Evolutionary conservation across 2,888 invertebrate genomes (phyloP).

Genomic region (Tanypteryx hageni): DNA sequence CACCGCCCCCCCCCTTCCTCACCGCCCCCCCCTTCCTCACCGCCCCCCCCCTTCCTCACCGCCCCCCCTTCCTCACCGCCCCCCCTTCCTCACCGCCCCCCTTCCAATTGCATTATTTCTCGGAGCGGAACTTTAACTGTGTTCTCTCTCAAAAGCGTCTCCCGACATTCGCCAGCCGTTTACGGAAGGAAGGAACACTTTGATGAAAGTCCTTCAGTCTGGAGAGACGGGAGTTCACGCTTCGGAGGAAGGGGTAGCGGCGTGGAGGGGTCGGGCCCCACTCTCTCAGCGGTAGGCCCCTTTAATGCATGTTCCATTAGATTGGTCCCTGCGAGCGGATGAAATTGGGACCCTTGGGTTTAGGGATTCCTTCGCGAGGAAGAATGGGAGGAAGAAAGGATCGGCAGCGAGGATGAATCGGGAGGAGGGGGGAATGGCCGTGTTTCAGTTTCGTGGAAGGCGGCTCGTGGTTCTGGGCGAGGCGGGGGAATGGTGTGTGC

Average conservation of each 20-base stretch:
- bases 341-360: slow-evolving; percentile 59
- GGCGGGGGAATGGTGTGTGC: not conserved
- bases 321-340: slow-evolving; percentile 61
- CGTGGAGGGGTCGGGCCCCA: not conserved
- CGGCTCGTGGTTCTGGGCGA: not conserved
- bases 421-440: not conserved
- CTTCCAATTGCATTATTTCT: slow-evolving; percentile 9
- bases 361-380: slow-evolving; percentile 36
- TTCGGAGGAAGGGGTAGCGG: not conserved
- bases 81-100: not conserved
- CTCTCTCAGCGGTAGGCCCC: not conserved
- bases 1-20: not conserved
- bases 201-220: not conserved
- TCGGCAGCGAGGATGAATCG: not conserved
- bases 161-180: not conserved
- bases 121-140: slow-evolving; percentile 13
- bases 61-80: not conserved
- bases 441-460: not conserved
- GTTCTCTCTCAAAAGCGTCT: slow-evolving; percentile 18
- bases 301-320: slow-evolving; percentile 64
- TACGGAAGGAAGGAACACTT: slow-evolving; percentile 35
- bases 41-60: not conserved
- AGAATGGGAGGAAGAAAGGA: slow-evolving; percentile 3
- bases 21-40: not conserved
- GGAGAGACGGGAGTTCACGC: not conserved